Conservation (phyloP, 2,113 vertebrate species). For the Silurus glanis region DNA sequence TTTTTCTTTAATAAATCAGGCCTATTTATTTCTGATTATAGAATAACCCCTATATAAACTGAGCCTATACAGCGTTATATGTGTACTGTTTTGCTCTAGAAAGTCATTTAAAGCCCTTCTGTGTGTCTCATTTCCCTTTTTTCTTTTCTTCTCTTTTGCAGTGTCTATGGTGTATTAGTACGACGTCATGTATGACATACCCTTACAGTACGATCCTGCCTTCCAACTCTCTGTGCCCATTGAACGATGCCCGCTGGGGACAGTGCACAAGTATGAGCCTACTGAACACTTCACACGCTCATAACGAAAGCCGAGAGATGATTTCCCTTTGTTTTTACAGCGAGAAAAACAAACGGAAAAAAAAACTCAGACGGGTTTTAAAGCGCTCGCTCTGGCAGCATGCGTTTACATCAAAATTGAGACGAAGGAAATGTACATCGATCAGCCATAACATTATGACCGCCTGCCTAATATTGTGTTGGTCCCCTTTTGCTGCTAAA, state of each 20-base stretch:
- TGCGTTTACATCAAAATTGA: neutral
- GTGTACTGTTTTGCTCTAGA: neutral
- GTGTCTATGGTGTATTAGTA: constrained; percentile 90
- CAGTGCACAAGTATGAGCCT: constrained; percentile 87
- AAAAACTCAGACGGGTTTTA: neutral
- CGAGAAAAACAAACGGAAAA: neutral
- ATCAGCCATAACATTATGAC: too few species aligned
- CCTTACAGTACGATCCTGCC: constrained; percentile 82
- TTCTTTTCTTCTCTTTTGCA: constrained; percentile 55
- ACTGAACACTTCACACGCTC: neutral
- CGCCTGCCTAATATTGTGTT: too few species aligned
- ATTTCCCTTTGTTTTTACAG: neutral
- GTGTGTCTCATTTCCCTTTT: neutral
- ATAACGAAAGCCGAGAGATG: neutral
- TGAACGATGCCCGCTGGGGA: constrained; percentile 89
- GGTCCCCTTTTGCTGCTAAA: too few species aligned
- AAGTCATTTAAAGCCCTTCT: neutral
- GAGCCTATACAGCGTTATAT: neutral
- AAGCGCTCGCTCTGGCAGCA: neutral
- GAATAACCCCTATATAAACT: neutral
- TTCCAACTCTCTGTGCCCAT: constrained; percentile 73
- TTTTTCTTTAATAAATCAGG: neutral
- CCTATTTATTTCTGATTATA: neutral
- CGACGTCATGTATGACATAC: constrained; percentile 79
- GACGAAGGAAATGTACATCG: neutral